Evolutionary conservation across 2,113 vertebrate genomes (phyloP).

Genomic region (Oryzias javanicus): DNA sequence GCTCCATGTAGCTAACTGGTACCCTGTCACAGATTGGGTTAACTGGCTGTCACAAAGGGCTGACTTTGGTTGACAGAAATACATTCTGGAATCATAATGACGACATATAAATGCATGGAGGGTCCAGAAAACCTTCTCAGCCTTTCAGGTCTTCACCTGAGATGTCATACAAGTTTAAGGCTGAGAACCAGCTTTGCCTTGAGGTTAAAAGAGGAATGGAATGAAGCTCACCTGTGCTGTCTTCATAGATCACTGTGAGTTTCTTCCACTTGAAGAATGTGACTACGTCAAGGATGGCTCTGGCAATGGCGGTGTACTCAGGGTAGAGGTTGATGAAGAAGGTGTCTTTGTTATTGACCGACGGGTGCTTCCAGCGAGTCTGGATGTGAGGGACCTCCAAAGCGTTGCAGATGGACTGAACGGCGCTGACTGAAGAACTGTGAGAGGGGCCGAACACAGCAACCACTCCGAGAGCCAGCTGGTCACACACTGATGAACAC

Average conservation of each 20-base stretch:
- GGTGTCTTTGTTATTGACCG: constrained; percentile 89
- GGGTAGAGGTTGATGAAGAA: constrained; percentile 98
- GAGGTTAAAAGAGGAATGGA: neutral
- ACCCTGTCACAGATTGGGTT: constrained; percentile 50
- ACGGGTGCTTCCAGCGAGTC: constrained; percentile 94
- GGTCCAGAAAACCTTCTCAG: constrained; percentile 14
- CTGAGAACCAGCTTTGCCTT: neutral
- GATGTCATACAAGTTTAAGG: constrained; percentile 22
- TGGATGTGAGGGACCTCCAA: constrained; percentile 98
- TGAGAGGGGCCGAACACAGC: constrained; percentile 96
- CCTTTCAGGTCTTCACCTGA: constrained; percentile 6
- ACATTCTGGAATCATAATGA: constrained; percentile 34
- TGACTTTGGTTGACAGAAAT: constrained; percentile 8
- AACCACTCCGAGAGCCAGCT: constrained; percentile 93
- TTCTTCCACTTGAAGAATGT: constrained; percentile 93
- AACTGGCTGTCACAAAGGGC: constrained; percentile 12
- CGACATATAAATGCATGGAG: constrained; percentile 33
- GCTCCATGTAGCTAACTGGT: constrained; percentile 20
- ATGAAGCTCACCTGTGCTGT: constrained; percentile 82
- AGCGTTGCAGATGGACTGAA: constrained; percentile 97
- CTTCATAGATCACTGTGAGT: constrained; percentile 93
- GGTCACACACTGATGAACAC: constrained; percentile 86
- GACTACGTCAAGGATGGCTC: constrained; percentile 92
- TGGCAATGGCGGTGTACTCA: constrained; percentile 91
- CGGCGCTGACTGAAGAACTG: constrained; percentile 93